Base-by-base conservation (phyloP, 2,888 invertebrate genomes). In the Limnephilus lunatus region DNA sequence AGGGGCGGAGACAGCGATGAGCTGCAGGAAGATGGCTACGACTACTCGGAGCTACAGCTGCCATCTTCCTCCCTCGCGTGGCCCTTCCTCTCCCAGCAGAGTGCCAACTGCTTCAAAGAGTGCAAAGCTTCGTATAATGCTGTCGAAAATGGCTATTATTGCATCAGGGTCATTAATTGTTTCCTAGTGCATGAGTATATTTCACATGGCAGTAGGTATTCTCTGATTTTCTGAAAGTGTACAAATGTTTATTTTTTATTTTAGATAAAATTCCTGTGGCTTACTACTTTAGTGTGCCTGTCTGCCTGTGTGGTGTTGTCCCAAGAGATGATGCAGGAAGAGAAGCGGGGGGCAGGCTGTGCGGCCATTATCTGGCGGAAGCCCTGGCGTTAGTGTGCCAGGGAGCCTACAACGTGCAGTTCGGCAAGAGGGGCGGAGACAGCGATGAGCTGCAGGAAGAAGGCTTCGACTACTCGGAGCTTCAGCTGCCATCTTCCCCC, bases 311-410 rank as follows among this genome's bases (percentile, higher is more conserved):
- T 35, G 25, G 91, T 89, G 12, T 31, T 86, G 30, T 92, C 91
- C 4, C 92, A 92, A 35, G 31, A 30, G 30, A 68, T 68, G 9
- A 9, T 9, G n/a, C 83, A 83, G 32, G 53, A 19, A n/a, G 3
- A 35, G 81, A 68, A 81, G 9, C n/a, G n/a, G 12, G 44, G 85
- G 35, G 83, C 31, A 92, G 82, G 53, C 83, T 91, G 39, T 93
- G 93, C 81, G 93, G 93, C 9, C 53, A 32, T n/a, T 81, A 86
- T n/a, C 86, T 93, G 44, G 85, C 92, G 31, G 87, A 93, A 7
- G 88, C 92, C 4, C 81, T 93, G 14, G 32, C 91, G 14, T 68
- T 93, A n/a, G 83, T 93, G 5, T 93, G 93, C 89, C 25, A 82
- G 2, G 92, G 93, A 9, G 11, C 11, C n/a, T 92, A 91, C 85